Evolutionary conservation across 23 tunicate genomes (phyloP).

Genomic region (Botrylloides violaceus): DNA sequence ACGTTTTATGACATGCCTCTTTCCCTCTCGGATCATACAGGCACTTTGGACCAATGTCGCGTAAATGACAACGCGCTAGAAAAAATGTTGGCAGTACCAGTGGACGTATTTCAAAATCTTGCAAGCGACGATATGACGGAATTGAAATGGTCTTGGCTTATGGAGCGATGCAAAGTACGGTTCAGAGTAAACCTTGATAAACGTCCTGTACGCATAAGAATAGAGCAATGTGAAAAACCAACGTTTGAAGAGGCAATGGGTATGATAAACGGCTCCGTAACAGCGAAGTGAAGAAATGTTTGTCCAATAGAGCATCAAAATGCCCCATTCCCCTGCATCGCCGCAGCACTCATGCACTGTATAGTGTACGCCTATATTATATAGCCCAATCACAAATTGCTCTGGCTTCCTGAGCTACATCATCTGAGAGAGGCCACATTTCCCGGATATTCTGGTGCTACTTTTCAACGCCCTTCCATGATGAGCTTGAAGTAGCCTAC

Average conservation of each 20-base stretch:
- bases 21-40: conserved; percentile 33
- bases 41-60: conserved; percentile 34
- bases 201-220: not conserved
- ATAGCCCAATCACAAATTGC: too few relatives aligned
- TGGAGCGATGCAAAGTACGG: conserved; percentile 23
- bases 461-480: too few relatives aligned
- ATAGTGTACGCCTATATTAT: too few relatives aligned
- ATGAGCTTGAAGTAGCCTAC: too few relatives aligned
- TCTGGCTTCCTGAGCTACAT: too few relatives aligned
- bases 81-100: conserved; percentile 29
- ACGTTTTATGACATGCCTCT: conserved; percentile 10
- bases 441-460: too few relatives aligned
- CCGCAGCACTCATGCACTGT: too few relatives aligned
- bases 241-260: conserved; percentile 9
- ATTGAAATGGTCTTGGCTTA: conserved; percentile 19
- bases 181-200: conserved; percentile 4
- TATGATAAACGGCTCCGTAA: not conserved
- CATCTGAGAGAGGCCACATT: too few relatives aligned
- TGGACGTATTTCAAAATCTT: not conserved
- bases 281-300: not conserved
- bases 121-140: conserved; percentile 13
- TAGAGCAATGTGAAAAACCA: conserved; percentile 7
- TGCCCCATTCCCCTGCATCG: not conserved
- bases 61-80: conserved; percentile 12
- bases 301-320: not conserved